Evolutionary conservation across 2,888 invertebrate species (phyloP).

Genomic region (Calameuta filiformis): DNA sequence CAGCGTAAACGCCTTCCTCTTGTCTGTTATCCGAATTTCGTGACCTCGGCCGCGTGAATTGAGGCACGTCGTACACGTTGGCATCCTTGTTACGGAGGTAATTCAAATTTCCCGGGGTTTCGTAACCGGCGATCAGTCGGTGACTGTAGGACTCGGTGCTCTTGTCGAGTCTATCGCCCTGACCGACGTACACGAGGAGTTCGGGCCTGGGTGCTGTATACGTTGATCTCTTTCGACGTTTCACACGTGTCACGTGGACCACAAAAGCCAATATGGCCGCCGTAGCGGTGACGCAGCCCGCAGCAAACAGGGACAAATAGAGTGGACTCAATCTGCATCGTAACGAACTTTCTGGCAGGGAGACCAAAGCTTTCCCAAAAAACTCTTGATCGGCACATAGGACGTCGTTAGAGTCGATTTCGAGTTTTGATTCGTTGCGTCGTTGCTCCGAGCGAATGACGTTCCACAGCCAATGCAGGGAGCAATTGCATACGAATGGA

Average conservation of each 20-base stretch:
- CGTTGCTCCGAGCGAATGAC: conserved; percentile 68
- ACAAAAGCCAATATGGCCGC: conserved; percentile 58
- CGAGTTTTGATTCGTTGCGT: conserved; percentile 52
- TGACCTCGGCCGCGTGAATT: conserved; percentile 41
- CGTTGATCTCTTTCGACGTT: conserved; percentile 54
- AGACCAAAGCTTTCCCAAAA: conserved; percentile 57
- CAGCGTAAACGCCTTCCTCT: conserved; percentile 58
- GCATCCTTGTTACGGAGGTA: conserved; percentile 37
- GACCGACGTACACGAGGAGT: conserved; percentile 60
- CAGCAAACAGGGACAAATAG: conserved; percentile 60
- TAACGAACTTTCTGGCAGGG: conserved; percentile 54
- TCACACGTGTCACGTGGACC: conserved; percentile 55
- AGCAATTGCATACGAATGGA: conserved; percentile 88
- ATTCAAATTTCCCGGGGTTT: conserved; percentile 29
- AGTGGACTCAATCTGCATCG: conserved; percentile 56
- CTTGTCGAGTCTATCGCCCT: conserved; percentile 52
- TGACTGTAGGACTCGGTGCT: conserved; percentile 57
- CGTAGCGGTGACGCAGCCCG: conserved; percentile 59
- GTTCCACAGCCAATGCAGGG: conserved; percentile 87
- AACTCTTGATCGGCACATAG: conserved; percentile 61
- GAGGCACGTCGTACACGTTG: conserved; percentile 58
- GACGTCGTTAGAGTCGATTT: conserved; percentile 59
- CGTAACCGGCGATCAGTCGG: conserved; percentile 54
- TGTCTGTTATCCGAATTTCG: conserved; percentile 25
- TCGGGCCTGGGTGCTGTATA: conserved; percentile 59